Evolutionary conservation across 30 jellyfish, hydroid and myxozoan species (phyloP), one percentile per base, ranked within the genome.

Genomic region (Turritopsis dohrnii): DNA sequence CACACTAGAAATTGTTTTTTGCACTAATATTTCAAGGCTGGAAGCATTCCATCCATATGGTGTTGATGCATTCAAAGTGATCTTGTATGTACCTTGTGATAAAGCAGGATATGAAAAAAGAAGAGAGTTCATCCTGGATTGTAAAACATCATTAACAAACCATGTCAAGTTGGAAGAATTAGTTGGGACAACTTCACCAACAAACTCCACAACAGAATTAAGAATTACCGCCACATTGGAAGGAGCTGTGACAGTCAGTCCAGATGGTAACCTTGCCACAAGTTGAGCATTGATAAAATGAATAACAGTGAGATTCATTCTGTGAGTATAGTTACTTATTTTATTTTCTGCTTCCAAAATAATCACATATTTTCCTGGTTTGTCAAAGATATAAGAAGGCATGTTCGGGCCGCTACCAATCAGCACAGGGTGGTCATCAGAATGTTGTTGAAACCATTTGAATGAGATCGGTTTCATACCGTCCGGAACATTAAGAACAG

Each of bases 1-100:
- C 60, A 41, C 60, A 41, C 5, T 13, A 3, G 60, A 41, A n/a
- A 69, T n/a, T 1, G 8, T 16, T 1, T 27, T 69, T 69, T 69
- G 77, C 28, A 69, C 77, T 7, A 69, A 69, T 23, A 69, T 19
- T n/a, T 27, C 16, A 69, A 69, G 77, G 28, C 16, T 27, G 19
- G 77, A 69, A 69, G 8, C 28, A 69, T 27, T 27, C 28, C 77
- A n/a, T 69, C 8, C 77, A 69, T 27, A 69, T 27, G 16, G 28
- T n/a, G 77, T 69, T 69, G 77, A n/a, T n/a, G 77, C 77, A 69
- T 69, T 69, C 30, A 69, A 23, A 69, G 31, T 23, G 30, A 69
- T 69, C 30, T 69, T 69, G 30, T 69, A 69, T 69, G 28, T 27
- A 69, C 77, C 77, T 69, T 69, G 77, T 23, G 22, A 69, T 19